Conservation (phyloP, 2,797 vertebrate species). For the Tapera naevia region DNA sequence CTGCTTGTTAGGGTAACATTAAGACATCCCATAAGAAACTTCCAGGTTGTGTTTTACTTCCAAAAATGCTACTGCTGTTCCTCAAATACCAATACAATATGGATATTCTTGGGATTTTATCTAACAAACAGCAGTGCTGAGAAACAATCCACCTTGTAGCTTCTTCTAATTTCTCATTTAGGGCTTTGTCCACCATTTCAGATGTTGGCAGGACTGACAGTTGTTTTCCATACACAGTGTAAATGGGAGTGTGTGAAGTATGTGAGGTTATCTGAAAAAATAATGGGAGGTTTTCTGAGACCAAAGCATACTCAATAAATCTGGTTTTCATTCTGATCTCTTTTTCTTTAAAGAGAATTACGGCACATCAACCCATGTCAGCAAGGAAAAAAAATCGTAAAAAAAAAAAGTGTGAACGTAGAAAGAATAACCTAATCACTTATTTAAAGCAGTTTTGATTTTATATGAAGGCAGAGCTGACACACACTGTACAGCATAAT, state of each 20-base stretch:
- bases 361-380: not conserved
- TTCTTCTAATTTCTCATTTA: not conserved
- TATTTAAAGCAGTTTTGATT: not conserved
- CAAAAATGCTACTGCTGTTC: not conserved
- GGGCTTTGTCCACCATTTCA: not conserved
- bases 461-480: not conserved
- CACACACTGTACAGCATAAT: not conserved
- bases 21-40: not conserved
- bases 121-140: not conserved
- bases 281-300: not conserved
- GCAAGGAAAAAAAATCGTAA: not conserved
- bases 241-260: not conserved
- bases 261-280: not conserved
- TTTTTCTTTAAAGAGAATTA: not conserved
- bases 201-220: not conserved
- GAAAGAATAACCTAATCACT: not conserved
- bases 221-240: not conserved
- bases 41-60: not conserved
- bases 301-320: not conserved
- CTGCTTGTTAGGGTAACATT: not conserved
- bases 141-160: not conserved
- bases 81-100: not conserved
- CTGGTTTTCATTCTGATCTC: not conserved
- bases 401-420: not conserved
- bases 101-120: not conserved